These are phyloP conservation scores for Syngnathoides biaculeatus DNA, from an alignment of 2,113 vertebrate species.

Conservation along the genomic window DNA sequence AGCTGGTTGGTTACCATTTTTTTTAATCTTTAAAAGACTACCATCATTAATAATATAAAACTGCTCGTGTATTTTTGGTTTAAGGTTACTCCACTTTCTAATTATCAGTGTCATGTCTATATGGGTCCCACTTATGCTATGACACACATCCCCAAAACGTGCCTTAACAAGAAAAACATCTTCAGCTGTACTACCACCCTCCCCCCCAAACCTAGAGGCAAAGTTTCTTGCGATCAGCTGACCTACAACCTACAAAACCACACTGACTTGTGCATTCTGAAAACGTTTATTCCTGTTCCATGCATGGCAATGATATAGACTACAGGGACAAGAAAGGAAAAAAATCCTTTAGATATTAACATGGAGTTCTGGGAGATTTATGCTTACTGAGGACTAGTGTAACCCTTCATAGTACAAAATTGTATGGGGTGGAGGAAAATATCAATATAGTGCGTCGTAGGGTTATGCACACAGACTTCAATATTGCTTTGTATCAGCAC, in stretches of 20 bases:
- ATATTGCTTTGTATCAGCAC: background rate
- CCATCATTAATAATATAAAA: background rate
- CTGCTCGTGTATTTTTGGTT: background rate
- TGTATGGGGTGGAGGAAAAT: no score
- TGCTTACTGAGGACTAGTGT: background rate
- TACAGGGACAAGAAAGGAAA: background rate
- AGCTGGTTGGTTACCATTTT: background rate
- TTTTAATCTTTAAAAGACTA: background rate
- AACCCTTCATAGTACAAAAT: background rate
- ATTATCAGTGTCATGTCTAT: background rate
- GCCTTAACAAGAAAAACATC: constrained; percentile 8
- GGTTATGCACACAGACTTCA: background rate
- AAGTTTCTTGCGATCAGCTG: background rate
- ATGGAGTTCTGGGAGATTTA: no score
- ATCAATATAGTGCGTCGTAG: background rate
- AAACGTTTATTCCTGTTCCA: background rate
- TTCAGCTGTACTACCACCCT: constrained; percentile 4
- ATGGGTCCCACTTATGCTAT: background rate
- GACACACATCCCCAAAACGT: constrained; percentile 1
- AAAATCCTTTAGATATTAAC: background rate
- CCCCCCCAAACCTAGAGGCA: background rate
- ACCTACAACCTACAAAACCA: background rate
- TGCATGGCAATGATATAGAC: background rate
- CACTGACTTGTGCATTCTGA: background rate
- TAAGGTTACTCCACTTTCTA: background rate